These are phyloP conservation scores for Nasonovia ribisnigri DNA, from an alignment of 2,888 invertebrate species.

Conservation along the genomic window DNA sequence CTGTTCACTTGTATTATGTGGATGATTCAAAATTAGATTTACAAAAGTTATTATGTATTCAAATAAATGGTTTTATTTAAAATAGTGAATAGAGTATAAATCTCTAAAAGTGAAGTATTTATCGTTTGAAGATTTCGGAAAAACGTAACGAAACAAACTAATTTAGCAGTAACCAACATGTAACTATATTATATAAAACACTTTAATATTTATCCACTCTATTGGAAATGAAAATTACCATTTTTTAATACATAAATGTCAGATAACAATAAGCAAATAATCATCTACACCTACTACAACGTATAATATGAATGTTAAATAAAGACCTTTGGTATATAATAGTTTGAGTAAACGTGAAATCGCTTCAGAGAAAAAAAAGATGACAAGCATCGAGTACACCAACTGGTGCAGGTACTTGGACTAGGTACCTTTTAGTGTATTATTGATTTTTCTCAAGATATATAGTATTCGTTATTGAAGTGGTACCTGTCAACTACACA, in stretches of 20 bases:
- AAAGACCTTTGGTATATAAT: background rate
- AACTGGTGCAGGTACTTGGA: background rate
- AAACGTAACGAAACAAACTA: background rate
- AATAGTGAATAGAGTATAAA: background rate
- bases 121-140: background rate
- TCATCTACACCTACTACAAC: background rate
- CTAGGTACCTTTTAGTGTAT: background rate
- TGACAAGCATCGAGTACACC: constrained; percentile 17
- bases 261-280: background rate
- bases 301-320: background rate
- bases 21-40: background rate
- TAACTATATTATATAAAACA: background rate
- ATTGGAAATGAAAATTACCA: background rate
- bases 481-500: background rate
- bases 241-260: background rate
- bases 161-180: background rate
- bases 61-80: background rate
- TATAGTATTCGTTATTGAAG: background rate
- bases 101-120: background rate
- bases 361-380: background rate
- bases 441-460: background rate
- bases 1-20: background rate
- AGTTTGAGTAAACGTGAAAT: background rate
- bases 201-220: background rate
- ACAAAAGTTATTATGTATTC: background rate